A percentile compares a stretch with the other conserved stretches of the same genome.
These are phyloP conservation scores for Ramphastos sulfuratus DNA, from an alignment of 2,113 vertebrate species.

Conservation along the genomic window DNA sequence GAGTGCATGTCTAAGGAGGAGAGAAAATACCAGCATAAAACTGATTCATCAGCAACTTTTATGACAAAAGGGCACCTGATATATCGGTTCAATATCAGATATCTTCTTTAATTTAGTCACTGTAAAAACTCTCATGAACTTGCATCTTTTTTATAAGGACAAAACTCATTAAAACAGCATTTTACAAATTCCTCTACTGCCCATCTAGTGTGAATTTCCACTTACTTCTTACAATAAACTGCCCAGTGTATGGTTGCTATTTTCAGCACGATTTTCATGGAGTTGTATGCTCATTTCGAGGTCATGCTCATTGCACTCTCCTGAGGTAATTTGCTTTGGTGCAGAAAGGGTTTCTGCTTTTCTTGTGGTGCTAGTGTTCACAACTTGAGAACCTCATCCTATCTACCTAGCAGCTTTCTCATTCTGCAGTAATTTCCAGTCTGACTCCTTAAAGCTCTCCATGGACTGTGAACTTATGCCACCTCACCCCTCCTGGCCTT, in stretches of 20 bases:
- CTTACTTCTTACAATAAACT: conserved; percentile 61
- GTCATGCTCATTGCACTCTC: conserved; percentile 20
- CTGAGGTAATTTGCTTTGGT: conserved; percentile 26
- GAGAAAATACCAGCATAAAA: conserved; percentile 9
- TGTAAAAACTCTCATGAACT: conserved; percentile 35
- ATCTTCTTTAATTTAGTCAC: conserved; percentile 56
- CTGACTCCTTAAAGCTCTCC: conserved; percentile 14
- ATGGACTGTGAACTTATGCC: not conserved
- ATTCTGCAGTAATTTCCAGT: conserved; percentile 30
- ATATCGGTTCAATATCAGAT: conserved; percentile 64
- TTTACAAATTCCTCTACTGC: conserved; percentile 23
- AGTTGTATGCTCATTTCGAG: conserved; percentile 50
- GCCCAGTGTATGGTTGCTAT: conserved; percentile 12
- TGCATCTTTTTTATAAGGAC: conserved; percentile 63
- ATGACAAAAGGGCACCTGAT: conserved; percentile 39
- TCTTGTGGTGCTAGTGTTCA: conserved; percentile 2
- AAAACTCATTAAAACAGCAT: conserved; percentile 37
- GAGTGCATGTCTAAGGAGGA: not conserved
- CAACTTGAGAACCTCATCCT: not conserved
- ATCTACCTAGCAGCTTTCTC: not conserved
- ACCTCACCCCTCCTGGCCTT: not conserved
- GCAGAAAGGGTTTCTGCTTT: not conserved
- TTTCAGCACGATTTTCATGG: conserved; percentile 61
- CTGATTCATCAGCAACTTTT: conserved; percentile 17
- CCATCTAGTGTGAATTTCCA: not conserved